Evolutionary conservation across 2,888 invertebrate species (phyloP).

Genomic region (Lochmaea capreae): DNA sequence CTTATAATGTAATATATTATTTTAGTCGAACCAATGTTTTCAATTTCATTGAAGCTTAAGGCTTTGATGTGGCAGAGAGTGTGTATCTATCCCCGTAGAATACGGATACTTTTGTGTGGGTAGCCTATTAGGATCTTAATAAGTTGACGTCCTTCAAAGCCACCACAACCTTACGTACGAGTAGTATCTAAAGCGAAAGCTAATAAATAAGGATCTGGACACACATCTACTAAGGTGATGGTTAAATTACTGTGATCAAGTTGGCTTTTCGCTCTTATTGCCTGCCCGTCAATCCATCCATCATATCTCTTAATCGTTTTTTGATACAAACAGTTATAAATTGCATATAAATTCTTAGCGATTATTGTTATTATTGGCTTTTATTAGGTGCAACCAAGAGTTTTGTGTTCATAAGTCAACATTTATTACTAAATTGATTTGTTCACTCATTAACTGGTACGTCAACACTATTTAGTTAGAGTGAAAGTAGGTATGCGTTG

Average conservation of each 20-base stretch:
- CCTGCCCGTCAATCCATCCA: constrained; percentile 64
- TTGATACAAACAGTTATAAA: constrained; percentile 65
- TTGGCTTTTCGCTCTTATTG: constrained; percentile 57
- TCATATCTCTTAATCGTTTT: constrained; percentile 64
- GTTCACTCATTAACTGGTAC: constrained; percentile 36
- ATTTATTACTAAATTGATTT: constrained; percentile 47
- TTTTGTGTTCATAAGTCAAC: constrained; percentile 57
- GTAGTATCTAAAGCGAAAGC: constrained; percentile 45
- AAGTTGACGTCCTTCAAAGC: constrained; percentile 16
- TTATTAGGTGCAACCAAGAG: constrained; percentile 63
- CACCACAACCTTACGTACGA: constrained; percentile 19
- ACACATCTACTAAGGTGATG: constrained; percentile 57
- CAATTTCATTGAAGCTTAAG: too few relatives aligned
- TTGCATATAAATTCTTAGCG: constrained; percentile 63
- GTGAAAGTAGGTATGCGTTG: background rate
- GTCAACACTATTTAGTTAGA: constrained; percentile 33
- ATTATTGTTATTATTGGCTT: constrained; percentile 65
- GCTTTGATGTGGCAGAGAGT: too few relatives aligned
- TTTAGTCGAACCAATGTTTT: too few relatives aligned
- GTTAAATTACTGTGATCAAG: constrained; percentile 66
- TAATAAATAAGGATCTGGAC: constrained; percentile 52
- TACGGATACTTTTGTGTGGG: background rate
- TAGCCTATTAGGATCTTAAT: background rate
- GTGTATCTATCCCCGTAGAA: background rate
- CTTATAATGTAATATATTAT: too few relatives aligned